Evolutionary conservation across 2,888 invertebrate species (phyloP), one percentile per base, ranked within the genome.

Genomic region (Cryptocephalus moraei): DNA sequence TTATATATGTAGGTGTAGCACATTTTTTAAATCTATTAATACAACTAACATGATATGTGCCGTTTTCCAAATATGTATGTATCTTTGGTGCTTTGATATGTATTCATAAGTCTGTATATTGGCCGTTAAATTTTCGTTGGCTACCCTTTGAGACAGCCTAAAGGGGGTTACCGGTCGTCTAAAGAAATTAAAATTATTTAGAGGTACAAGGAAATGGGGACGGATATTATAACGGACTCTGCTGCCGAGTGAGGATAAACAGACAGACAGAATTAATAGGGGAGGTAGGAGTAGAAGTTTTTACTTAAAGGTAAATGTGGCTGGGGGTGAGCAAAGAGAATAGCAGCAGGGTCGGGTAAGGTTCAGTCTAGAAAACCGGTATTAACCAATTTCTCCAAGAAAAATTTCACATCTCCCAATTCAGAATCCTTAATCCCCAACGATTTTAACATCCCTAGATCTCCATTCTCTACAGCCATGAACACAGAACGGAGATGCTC

Each of bases 361-460:
- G 64, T 68, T 86, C 86, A 93, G 78, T 93, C 92, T 73, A 94
- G 83, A 76, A 94, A 94, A 60, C 93, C 93, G 57, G 93, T 94
- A 73, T 91, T 91, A 50, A 93, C 91, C 64, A 94, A 79, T 73
- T 93, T 92, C 76, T 93, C 93, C 64, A 94, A 79, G 79, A 94
- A 94, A 76, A 93, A 93, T 69, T 93, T 93, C 47, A 94, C 92
- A 67, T 94, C 93, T 12, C 92, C 92, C 54, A 94, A 77, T 68
- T 93, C 93, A 0, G 91, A 92, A 71, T 94, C 93, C 73, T 93
- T 92, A 72, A 94, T 93, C 57, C 93, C 93, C 53, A 94, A 78
- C 9, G 91, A 91, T 67, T 92, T 92, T 50, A 94, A 76, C 87
- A 92, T 91, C 50, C 92, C 91, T 51, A 93, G 77, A 69, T 94